Base-by-base conservation (phyloP, 2,113 vertebrate species). In the Craseonycteris thonglongyai region DNA sequence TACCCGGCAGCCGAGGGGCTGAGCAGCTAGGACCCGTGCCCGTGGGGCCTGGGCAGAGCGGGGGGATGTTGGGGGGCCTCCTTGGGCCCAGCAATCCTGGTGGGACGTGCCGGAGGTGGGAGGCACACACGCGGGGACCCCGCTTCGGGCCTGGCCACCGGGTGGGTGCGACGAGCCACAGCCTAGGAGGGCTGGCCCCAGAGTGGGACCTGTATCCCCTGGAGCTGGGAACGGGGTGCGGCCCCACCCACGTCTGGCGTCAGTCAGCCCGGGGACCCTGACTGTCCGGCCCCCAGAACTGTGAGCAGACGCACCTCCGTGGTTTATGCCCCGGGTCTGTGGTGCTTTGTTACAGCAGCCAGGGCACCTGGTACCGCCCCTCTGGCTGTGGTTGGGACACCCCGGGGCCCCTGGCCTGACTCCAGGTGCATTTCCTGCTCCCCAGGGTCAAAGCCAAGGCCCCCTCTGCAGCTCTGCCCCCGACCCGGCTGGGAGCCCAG, bases 361-460 rank as follows among this genome's bases (percentile, higher is more conserved):
- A 1, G 69, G 63, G 56, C 49, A 16, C 15, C 5, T n/a, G n/a
- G 2, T 2, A 4, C 38, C 6, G 1, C 42, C 18, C 11, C 16
- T 4, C 13, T n/a, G n/a, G 7, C 3, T 1, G 14, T 2, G 5
- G n/a, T 33, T 6, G 0, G 56, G 61, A 30, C 2, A 13, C 14
- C 83, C 24, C 13, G 26, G 28, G 26, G 14, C 11, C 51, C 15
- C 75, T n/a, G 0, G 10, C 38, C 51, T 69, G 78, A 45, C 56
- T 35, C 8, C 28, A 10, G 28, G 63, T 38, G 45, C 14, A 10
- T 3, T 15, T 16, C 26, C 75, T 8, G 2, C 42, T 33, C 13
- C 40, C 7, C 51, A n/a, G 35, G 35, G 40, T 54, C 13, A 4
- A n/a, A 38, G 75, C 58, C 12, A 16, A 33, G 2, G 6, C 18